Percentiles rank a stretch among this genome's conserved stretches.
Evolutionary conservation across 2,113 vertebrate species (phyloP).

Genomic region (Malurus melanocephalus): DNA sequence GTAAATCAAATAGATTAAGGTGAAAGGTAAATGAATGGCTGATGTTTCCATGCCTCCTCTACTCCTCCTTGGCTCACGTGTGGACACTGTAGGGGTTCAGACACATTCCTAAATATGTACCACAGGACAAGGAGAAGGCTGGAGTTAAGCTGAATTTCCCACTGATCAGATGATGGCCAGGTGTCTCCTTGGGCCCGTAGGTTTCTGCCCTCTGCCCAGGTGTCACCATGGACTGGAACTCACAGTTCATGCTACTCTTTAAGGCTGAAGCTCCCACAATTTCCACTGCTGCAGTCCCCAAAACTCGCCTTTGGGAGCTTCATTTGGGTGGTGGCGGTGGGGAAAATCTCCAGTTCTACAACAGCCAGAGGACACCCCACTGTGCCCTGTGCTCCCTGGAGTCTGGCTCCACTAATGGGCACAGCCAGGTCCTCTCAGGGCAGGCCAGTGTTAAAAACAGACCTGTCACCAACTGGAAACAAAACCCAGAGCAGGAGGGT

Average conservation of each 20-base stretch:
- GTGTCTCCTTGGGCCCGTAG: accelerated
- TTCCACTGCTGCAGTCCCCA: not conserved
- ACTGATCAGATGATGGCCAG: too few species aligned
- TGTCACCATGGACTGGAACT: accelerated
- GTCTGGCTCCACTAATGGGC: not conserved
- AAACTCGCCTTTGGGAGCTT: not conserved
- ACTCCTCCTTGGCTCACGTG: not conserved
- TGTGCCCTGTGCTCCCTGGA: not conserved
- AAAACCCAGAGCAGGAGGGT: not conserved
- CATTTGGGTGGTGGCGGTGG: not conserved
- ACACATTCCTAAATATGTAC: not conserved
- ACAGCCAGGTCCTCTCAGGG: not conserved
- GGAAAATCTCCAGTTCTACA: not conserved
- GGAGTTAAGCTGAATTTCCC: not conserved
- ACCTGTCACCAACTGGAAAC: accelerated
- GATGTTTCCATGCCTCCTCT: not conserved
- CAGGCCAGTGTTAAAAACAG: not conserved
- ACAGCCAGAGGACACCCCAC: not conserved
- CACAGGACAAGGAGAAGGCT: not conserved
- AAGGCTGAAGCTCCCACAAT: not conserved
- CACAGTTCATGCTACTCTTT: accelerated
- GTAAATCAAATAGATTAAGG: accelerated
- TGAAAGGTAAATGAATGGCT: not conserved
- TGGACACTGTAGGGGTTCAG: not conserved
- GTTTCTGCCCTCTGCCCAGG: not conserved